phyloP scores from a whole-genome alignment of 2,888 invertebrate species.

The Erynnis tages region DNA sequence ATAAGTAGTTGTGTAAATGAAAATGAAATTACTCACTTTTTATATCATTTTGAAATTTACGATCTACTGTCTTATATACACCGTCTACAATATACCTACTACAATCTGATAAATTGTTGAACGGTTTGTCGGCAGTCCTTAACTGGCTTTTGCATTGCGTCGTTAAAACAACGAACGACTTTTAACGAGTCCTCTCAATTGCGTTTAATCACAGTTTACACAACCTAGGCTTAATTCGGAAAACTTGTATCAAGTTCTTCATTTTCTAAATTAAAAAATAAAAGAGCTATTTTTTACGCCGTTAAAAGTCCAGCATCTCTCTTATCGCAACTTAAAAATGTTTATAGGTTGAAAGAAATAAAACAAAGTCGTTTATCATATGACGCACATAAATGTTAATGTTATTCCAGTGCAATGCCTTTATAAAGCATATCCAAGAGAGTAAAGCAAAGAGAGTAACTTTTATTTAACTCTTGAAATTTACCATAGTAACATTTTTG shows the following conservation, averaged over 20 bases:
- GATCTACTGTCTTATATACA: too few species aligned
- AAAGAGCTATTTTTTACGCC: too few species aligned
- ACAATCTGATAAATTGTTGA: too few species aligned
- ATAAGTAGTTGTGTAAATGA: too few species aligned
- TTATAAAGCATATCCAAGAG: background rate
- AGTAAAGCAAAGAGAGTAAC: slow-evolving; percentile 12
- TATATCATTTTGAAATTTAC: too few species aligned
- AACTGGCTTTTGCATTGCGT: background rate
- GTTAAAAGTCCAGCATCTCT: too few species aligned
- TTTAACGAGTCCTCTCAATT: slow-evolving; percentile 6
- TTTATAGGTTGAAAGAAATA: background rate
- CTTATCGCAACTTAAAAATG: too few species aligned
- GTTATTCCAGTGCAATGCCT: background rate
- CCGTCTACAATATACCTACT: too few species aligned
- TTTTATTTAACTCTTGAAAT: slow-evolving; percentile 16
- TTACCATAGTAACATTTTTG: slow-evolving; percentile 13
- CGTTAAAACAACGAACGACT: background rate
- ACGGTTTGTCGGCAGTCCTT: too few species aligned
- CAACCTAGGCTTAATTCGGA: slow-evolving; percentile 4
- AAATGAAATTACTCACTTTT: too few species aligned
- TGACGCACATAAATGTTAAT: background rate
- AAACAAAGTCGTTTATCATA: background rate
- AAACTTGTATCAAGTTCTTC: slow-evolving; percentile 11
- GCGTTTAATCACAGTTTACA: slow-evolving; percentile 7
- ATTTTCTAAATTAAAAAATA: slow-evolving; percentile 14